A percentile compares a stretch with the other conserved stretches of the same genome.
These are phyloP conservation scores for Oenanthe melanoleuca DNA, from an alignment of 2,113 vertebrate genomes.

Conservation along the genomic window DNA sequence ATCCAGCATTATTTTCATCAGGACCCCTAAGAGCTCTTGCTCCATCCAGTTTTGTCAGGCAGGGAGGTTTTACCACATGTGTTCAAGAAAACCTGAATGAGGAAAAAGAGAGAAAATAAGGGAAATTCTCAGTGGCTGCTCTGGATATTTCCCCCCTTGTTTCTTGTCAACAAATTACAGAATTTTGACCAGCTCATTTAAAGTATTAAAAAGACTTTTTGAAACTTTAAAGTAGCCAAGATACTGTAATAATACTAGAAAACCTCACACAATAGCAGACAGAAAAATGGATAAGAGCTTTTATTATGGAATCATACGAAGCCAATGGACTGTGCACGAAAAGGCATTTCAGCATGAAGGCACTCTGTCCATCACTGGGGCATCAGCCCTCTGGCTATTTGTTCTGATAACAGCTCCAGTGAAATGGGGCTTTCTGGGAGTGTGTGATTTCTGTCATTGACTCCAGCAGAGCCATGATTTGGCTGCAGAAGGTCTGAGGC, in stretches of 20 bases:
- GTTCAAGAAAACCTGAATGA: not conserved
- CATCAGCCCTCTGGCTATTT: not conserved
- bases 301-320: not conserved
- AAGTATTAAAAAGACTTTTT: not conserved
- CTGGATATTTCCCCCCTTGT: not conserved
- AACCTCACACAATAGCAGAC: not conserved
- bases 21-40: not conserved
- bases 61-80: not conserved
- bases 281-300: slow-evolving; percentile 23
- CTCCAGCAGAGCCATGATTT: not conserved
- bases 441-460: not conserved
- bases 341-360: not conserved
- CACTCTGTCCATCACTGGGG: not conserved
- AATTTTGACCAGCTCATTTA: slow-evolving; percentile 14
- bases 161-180: not conserved
- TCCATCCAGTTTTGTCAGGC: not conserved
- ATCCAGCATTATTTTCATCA: not conserved
- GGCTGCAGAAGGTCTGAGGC: not conserved
- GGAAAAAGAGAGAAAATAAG: not conserved
- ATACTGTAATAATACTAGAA: not conserved
- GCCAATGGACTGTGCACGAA: slow-evolving; percentile 1
- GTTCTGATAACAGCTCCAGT: not conserved
- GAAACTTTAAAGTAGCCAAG: slow-evolving; percentile 9
- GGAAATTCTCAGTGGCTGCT: not conserved
- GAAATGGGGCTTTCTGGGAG: not conserved